Conservation (phyloP, 2,113 vertebrate genomes). For the Melanerpes formicivorus region DNA sequence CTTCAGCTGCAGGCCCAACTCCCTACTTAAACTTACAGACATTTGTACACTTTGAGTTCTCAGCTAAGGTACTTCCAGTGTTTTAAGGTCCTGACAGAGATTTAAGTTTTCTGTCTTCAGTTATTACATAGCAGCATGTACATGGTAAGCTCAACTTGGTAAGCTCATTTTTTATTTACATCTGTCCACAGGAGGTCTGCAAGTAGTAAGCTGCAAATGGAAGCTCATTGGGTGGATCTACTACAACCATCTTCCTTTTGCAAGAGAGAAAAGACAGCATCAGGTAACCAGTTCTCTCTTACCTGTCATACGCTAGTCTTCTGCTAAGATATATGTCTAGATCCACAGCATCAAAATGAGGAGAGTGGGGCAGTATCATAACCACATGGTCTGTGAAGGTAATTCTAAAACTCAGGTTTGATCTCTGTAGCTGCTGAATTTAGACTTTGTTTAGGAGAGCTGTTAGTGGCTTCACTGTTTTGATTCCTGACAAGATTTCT, state of each 20-base stretch:
- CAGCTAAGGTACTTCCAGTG: background rate
- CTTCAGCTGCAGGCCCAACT: background rate
- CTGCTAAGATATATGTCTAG: background rate
- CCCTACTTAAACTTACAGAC: background rate
- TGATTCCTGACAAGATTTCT: background rate
- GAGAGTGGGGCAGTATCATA: background rate
- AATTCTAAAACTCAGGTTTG: background rate
- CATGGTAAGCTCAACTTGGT: background rate
- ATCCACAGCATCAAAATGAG: background rate
- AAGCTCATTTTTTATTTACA: background rate
- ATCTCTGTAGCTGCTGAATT: background rate
- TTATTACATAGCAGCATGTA: fast-evolving
- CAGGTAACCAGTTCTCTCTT: background rate
- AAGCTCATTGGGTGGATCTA: background rate
- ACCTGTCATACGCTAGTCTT: background rate
- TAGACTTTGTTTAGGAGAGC: background rate
- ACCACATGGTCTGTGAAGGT: background rate
- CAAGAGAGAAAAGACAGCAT: background rate
- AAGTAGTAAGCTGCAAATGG: background rate
- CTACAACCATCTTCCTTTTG: background rate
- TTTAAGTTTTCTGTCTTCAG: background rate
- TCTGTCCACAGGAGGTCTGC: background rate
- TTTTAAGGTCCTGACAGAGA: background rate
- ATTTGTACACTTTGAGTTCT: background rate
- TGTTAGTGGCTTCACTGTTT: background rate